phyloP scores from a whole-genome alignment of 2,888 invertebrate genomes.

The Ophion ventricosus region DNA sequence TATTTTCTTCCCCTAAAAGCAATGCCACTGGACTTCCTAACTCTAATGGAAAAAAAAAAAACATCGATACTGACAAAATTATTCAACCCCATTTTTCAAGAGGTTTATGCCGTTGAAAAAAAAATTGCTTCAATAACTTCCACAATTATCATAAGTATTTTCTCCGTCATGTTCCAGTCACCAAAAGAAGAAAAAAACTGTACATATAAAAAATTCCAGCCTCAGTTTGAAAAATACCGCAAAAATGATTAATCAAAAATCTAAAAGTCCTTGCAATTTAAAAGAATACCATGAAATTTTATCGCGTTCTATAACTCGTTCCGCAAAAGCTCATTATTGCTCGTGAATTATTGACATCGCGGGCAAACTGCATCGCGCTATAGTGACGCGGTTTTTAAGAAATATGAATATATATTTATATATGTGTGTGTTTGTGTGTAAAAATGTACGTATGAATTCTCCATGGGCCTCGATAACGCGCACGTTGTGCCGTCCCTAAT shows the following conservation, averaged over 20 bases:
- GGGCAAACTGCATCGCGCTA: neutral
- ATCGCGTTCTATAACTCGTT: neutral
- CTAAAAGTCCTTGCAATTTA: neutral
- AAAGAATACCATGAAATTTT: neutral
- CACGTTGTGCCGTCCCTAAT: constrained; percentile 48
- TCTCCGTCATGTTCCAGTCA: too few relatives aligned
- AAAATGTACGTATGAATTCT: constrained; percentile 6
- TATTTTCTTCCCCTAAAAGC: too few relatives aligned
- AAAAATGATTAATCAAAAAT: neutral
- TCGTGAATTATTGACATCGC: constrained; percentile 12
- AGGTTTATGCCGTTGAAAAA: too few relatives aligned
- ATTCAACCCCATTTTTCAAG: too few relatives aligned
- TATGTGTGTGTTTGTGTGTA: neutral
- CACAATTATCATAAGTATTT: too few relatives aligned
- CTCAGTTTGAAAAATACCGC: neutral
- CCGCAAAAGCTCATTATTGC: neutral
- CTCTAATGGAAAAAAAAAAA: too few relatives aligned
- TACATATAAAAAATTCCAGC: neutral
- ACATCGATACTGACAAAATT: too few relatives aligned
- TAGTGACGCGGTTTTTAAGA: constrained; percentile 11
- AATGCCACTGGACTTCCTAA: too few relatives aligned
- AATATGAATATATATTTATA: neutral
- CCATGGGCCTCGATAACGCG: constrained; percentile 1
- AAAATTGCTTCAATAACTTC: too few relatives aligned
- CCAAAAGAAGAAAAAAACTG: neutral